Conservation (phyloP, 2,113 vertebrate species). For the Stegostoma tigrinum region DNA sequence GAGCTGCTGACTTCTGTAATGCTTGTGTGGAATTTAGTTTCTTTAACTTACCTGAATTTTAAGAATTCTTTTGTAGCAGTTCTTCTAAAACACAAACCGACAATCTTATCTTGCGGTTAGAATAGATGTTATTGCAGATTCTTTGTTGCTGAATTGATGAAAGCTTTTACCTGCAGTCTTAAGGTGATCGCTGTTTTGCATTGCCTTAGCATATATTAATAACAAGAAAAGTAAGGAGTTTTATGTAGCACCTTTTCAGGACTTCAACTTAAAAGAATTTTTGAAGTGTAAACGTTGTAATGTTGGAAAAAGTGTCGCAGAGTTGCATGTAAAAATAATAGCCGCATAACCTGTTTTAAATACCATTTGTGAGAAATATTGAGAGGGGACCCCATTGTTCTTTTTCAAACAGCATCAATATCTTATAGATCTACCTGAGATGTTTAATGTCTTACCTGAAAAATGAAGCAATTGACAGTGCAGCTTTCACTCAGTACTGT, state of each 20-base stretch:
- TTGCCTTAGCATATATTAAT: not conserved
- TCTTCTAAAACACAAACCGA: not conserved
- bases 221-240: not conserved
- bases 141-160: not conserved
- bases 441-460: not conserved
- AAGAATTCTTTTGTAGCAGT: not conserved
- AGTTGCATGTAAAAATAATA: no score
- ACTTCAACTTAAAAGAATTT: not conserved
- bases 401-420: not conserved
- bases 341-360: no score
- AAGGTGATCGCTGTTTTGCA: not conserved
- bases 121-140: not conserved
- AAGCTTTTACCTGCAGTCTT: not conserved
- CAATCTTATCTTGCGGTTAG: not conserved
- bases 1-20: not conserved
- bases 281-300: not conserved
- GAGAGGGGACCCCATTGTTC: no score
- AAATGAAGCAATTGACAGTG: not conserved
- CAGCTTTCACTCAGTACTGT: not conserved
- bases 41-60: not conserved
- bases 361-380: no score
- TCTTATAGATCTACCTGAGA: not conserved
- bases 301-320: no score
- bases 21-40: not conserved
- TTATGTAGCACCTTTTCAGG: not conserved